Evolutionary conservation across 1,140 invertebrate species (phyloP), one percentile per base, ranked within the genome.

Genomic region (Drosophila gunungcola): DNA sequence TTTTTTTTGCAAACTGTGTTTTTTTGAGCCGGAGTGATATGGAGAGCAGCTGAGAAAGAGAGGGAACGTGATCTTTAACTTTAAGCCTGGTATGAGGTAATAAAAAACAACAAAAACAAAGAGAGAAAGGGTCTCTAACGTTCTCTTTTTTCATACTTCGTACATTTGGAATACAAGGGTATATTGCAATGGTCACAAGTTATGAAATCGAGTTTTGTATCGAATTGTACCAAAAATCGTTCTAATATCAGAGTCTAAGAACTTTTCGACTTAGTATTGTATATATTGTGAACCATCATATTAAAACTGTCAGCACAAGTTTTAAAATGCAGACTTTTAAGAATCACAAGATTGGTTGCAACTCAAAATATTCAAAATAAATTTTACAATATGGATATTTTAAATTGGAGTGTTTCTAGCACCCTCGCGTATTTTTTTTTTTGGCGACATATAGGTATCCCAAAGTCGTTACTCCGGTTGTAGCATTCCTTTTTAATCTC

Each of bases 1-100:
- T 13, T 16, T 21, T 45, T 64, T 62, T 32, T n/a, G 38, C 36
- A 16, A 52, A 61, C 38, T 32, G 4, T 32, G 27, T 52, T 62
- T 43, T 52, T 62, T 43, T 34, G 39, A 43, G 4, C 29, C 10
- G 39, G 27, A 43, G 60, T 16, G 29, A 57, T 27, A 42, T 39
- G 29, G 36, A 42, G 16, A 56, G 11, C 25, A 29, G 4, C 10
- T 6, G 3, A 34, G 29, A 9, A 12, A 21, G 39, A 27, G 61
- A 60, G 55, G 42, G 53, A 16, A 43, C 60, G 61, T 43, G 61
- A 60, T 63, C 60, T 63, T 63, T 43, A 60, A 63, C 60, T 63
- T 63, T 36, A 60, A 63, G 61, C 39, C 54, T 36, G 39, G 58
- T 43, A 27, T 63, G 57, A 13, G 32, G 29, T 34, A 51, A 36